Evolutionary conservation across 2,888 invertebrate genomes (phyloP).

Genomic region (Hymenopus coronatus): DNA sequence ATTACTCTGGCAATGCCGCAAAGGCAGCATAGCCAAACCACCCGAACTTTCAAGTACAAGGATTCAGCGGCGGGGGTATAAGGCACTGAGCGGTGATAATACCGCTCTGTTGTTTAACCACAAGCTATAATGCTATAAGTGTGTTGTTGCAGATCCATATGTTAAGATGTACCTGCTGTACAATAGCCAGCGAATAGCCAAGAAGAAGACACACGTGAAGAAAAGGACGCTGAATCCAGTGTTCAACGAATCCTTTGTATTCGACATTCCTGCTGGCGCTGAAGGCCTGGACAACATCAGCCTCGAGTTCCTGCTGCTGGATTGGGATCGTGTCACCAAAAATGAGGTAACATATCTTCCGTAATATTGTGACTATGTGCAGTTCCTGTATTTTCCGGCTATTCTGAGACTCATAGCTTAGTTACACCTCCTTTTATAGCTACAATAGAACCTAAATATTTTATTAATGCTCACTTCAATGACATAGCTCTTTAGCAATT

Average conservation of each 20-base stretch:
- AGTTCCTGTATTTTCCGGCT: no score
- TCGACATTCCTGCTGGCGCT: slow-evolving; percentile 84
- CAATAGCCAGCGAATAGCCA: slow-evolving; percentile 96
- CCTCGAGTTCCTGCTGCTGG: slow-evolving; percentile 83
- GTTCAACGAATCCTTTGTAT: slow-evolving; percentile 98
- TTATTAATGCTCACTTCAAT: no score
- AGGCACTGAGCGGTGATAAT: no score
- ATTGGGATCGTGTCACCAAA: slow-evolving; percentile 98
- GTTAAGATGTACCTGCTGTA: slow-evolving; percentile 96
- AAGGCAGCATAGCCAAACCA: no score
- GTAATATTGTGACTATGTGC: not conserved
- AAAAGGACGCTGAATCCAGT: slow-evolving; percentile 96
- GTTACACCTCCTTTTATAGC: no score
- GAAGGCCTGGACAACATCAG: slow-evolving; percentile 79
- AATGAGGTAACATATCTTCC: slow-evolving; percentile 71
- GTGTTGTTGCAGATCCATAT: slow-evolving; percentile 70
- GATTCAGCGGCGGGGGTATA: no score
- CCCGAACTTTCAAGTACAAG: no score
- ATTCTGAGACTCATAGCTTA: no score
- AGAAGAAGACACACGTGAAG: slow-evolving; percentile 99
- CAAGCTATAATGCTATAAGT: not conserved
- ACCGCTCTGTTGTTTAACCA: no score
- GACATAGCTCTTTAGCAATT: no score
- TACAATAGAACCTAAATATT: no score
- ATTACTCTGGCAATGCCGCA: no score